phyloP scores from a whole-genome alignment of 1,140 invertebrate species.

The Apis mellifera region DNA sequence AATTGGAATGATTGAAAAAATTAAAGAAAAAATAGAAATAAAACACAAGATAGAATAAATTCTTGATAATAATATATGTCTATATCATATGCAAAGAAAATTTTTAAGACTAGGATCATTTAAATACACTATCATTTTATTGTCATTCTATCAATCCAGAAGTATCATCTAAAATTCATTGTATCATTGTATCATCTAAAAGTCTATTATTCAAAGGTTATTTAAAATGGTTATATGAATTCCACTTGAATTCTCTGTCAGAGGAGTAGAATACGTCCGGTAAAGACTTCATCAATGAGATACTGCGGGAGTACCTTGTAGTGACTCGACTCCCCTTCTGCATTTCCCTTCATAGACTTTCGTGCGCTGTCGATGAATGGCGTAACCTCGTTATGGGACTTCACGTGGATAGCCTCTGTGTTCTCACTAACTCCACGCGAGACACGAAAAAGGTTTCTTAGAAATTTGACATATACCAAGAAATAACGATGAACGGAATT shows the following conservation, averaged over 20 bases:
- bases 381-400: slow-evolving; percentile 55
- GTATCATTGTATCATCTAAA: too few species aligned
- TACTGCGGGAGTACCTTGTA: slow-evolving; percentile 37
- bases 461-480: background rate
- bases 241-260: slow-evolving; percentile 17
- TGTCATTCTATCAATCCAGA: background rate
- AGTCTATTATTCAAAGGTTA: background rate
- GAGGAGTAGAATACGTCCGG: slow-evolving; percentile 27
- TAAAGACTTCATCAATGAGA: slow-evolving; percentile 47
- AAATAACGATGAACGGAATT: background rate
- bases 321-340: slow-evolving; percentile 51
- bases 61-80: background rate
- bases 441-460: slow-evolving; percentile 24
- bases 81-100: background rate
- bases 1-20: background rate
- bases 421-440: background rate
- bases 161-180: too few species aligned
- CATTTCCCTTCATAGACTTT: slow-evolving; percentile 52
- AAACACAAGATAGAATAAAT: background rate
- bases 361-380: slow-evolving; percentile 55
- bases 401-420: slow-evolving; percentile 44
- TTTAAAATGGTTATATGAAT: slow-evolving; percentile 10
- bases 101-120: background rate
- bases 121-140: background rate
- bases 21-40: background rate